These are phyloP conservation scores for Zaprionus vittiger DNA, from an alignment of 1,140 invertebrate genomes.

Conservation along the genomic window DNA sequence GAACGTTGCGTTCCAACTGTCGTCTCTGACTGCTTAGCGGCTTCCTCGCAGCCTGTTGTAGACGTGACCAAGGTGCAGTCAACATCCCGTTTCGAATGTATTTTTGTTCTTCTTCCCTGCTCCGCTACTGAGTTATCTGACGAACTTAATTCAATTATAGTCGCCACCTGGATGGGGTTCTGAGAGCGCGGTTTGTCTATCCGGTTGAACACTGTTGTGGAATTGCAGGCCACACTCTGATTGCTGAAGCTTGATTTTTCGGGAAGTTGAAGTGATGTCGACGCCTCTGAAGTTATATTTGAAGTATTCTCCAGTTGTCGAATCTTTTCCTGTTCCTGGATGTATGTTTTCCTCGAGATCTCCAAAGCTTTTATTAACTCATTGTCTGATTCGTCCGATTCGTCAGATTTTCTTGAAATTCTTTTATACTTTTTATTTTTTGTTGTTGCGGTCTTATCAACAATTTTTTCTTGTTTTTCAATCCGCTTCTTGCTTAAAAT, in stretches of 20 bases:
- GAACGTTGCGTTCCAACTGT: not conserved
- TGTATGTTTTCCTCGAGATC: conserved; percentile 37
- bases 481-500: not conserved
- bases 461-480: not conserved
- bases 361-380: conserved; percentile 41
- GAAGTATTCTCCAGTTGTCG: not conserved
- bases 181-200: conserved; percentile 13
- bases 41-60: conserved; percentile 51
- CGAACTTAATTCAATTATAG: not conserved
- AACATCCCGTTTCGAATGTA: conserved; percentile 28
- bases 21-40: not conserved
- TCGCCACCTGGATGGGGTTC: not conserved
- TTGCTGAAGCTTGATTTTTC: conserved; percentile 50
- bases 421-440: not conserved
- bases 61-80: conserved; percentile 75
- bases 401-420: not conserved
- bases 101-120: not conserved
- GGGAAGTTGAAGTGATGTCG: conserved; percentile 3
- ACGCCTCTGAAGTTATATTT: not conserved
- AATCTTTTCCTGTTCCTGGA: conserved; percentile 27
- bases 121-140: not conserved
- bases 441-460: not conserved
- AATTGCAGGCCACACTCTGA: conserved; percentile 66
- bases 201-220: conserved; percentile 54
- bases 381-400: conserved; percentile 12